Conservation (phyloP, 2,113 vertebrate genomes). For the Ceyx melanurus region DNA sequence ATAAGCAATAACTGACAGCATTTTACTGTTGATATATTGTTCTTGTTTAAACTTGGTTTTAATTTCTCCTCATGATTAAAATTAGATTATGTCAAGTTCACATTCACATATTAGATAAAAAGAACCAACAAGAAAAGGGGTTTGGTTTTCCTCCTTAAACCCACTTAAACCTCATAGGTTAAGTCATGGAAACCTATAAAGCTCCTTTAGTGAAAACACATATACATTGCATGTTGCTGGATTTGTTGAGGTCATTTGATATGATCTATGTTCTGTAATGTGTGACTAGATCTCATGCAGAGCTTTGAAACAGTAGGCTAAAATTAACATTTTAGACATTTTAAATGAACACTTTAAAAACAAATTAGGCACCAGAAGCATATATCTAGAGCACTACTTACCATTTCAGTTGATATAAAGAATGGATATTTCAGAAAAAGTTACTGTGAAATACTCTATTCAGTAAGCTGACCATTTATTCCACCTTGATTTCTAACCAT, state of each 20-base stretch:
- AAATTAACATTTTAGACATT: slow-evolving; percentile 43
- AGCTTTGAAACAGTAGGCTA: slow-evolving; percentile 38
- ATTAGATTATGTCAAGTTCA: slow-evolving; percentile 5
- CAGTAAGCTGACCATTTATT: background rate
- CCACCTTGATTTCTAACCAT: background rate
- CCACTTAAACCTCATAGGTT: slow-evolving; percentile 30
- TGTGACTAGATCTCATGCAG: slow-evolving; percentile 2
- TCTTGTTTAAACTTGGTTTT: background rate
- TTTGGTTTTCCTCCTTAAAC: slow-evolving; percentile 47
- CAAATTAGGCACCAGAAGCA: slow-evolving; percentile 38
- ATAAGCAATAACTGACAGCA: background rate
- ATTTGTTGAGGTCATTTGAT: slow-evolving; percentile 54
- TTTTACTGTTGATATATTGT: slow-evolving; percentile 21
- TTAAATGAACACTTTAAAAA: slow-evolving; percentile 37
- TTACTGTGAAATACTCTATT: slow-evolving; percentile 22
- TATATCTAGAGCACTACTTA: background rate
- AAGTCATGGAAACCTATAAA: slow-evolving; percentile 61
- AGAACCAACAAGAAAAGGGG: slow-evolving; percentile 24
- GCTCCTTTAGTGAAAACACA: slow-evolving; percentile 13
- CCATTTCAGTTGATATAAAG: background rate
- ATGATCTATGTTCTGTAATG: slow-evolving; percentile 39
- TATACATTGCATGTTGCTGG: slow-evolving; percentile 19
- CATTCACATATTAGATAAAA: slow-evolving; percentile 15
- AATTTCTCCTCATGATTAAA: slow-evolving; percentile 24
- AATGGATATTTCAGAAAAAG: slow-evolving; percentile 44